phyloP scores from a whole-genome alignment of 2,888 invertebrate genomes.

The Furcula furcula region DNA sequence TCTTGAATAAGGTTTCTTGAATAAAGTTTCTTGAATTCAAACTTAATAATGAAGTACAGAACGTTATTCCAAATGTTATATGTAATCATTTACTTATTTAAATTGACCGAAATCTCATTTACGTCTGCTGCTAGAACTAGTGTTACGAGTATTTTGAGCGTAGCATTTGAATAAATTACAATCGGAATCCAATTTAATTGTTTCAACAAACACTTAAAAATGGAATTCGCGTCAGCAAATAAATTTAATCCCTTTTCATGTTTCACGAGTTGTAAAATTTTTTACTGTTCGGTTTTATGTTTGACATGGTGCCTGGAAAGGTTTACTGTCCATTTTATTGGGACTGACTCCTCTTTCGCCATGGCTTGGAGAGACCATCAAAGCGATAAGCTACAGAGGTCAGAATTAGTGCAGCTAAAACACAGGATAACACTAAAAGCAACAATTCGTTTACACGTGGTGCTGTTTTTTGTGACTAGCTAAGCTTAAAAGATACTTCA shows the following conservation, averaged over 20 bases:
- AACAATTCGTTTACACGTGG: too few relatives aligned
- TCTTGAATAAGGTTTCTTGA: too few relatives aligned
- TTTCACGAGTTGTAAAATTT: slow-evolving; percentile 51
- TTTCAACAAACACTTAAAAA: slow-evolving; percentile 30
- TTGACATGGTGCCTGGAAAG: slow-evolving; percentile 38
- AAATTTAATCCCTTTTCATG: slow-evolving; percentile 47
- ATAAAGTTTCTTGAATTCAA: too few relatives aligned
- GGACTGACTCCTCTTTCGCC: slow-evolving; percentile 40
- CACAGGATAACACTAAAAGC: too few relatives aligned
- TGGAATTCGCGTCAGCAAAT: slow-evolving; percentile 37
- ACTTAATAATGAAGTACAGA: too few relatives aligned
- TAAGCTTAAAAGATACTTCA: too few relatives aligned
- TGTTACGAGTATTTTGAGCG: neutral
- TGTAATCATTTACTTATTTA: too few relatives aligned
- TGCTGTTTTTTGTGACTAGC: too few relatives aligned
- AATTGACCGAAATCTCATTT: too few relatives aligned
- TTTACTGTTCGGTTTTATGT: slow-evolving; percentile 54
- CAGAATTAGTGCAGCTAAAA: too few relatives aligned
- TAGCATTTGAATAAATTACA: slow-evolving; percentile 15
- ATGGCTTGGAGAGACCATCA: slow-evolving; percentile 15
- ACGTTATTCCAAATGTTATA: too few relatives aligned
- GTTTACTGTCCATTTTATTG: slow-evolving; percentile 51
- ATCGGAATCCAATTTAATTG: slow-evolving; percentile 29
- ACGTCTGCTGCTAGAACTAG: neutral
- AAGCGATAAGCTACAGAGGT: neutral